phyloP scores from a whole-genome alignment of 2,888 invertebrate genomes.

The Yponomeuta malinellus region DNA sequence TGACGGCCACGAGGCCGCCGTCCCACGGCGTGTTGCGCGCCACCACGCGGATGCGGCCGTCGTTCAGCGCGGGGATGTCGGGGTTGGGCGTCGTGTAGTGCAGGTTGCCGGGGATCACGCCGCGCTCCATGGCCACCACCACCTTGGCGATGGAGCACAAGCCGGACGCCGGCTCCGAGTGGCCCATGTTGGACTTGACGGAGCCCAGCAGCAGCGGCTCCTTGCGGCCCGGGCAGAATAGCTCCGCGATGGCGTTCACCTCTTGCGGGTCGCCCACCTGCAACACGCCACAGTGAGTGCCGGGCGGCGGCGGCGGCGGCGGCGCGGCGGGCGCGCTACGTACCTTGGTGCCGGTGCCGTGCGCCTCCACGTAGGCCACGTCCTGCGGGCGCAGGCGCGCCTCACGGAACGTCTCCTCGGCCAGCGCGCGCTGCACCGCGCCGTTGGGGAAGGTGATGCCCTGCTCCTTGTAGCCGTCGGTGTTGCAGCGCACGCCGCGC shows the following conservation, averaged over 20 bases:
- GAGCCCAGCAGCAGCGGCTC: conserved; percentile 93
- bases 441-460: conserved; percentile 93
- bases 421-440: conserved; percentile 86
- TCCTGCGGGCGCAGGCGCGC: conserved; percentile 87
- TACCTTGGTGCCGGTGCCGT: conserved; percentile 98
- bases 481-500: conserved; percentile 92
- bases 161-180: conserved; percentile 95
- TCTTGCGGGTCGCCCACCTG: conserved; percentile 98
- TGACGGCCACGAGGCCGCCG: conserved; percentile 94
- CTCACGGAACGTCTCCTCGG: conserved; percentile 90
- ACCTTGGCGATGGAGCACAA: conserved; percentile 94
- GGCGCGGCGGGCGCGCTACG: not conserved
- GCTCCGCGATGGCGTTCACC: conserved; percentile 93
- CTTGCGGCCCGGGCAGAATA: conserved; percentile 89
- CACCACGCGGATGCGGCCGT: conserved; percentile 86
- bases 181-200: conserved; percentile 99
- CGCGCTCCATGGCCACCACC: conserved; percentile 93
- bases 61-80: conserved; percentile 92
- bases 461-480: conserved; percentile 93
- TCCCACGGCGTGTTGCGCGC: conserved; percentile 88
- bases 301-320: no score
- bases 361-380: conserved; percentile 96
- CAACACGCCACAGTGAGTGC: conserved; percentile 9
- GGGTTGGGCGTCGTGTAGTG: conserved; percentile 92
- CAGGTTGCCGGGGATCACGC: conserved; percentile 92